phyloP scores from a whole-genome alignment of 2,888 invertebrate species.

The Lithosia quadra region DNA sequence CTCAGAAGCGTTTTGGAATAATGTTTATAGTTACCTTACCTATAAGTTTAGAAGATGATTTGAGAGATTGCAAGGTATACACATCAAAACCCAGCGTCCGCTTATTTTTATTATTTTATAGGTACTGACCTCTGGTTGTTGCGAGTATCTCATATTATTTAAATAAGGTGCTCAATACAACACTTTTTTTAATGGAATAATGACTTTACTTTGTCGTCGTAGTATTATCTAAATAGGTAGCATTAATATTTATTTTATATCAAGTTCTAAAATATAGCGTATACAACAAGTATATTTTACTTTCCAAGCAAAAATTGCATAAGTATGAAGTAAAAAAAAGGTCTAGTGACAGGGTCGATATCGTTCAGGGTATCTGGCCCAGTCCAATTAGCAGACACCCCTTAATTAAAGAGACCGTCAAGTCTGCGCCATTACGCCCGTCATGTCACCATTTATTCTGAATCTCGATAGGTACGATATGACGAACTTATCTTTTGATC shows the following conservation, averaged over 20 bases:
- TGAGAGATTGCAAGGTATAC: too few species aligned
- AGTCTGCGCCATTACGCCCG: conserved; percentile 31
- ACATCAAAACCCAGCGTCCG: too few species aligned
- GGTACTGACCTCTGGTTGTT: too few species aligned
- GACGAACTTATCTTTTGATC: conserved; percentile 22
- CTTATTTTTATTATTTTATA: too few species aligned
- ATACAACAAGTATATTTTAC: background rate
- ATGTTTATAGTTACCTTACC: too few species aligned
- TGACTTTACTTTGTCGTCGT: background rate
- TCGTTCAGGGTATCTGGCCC: conserved; percentile 40
- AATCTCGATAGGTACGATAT: conserved; percentile 24
- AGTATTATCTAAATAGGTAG: too few species aligned
- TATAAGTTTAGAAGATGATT: too few species aligned
- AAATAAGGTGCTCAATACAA: too few species aligned
- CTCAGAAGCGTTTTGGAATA: too few species aligned
- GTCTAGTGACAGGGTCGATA: conserved; percentile 36
- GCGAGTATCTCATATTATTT: too few species aligned
- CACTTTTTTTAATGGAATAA: too few species aligned
- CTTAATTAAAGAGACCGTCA: conserved; percentile 52
- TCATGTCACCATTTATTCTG: conserved; percentile 34
- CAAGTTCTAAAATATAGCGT: background rate
- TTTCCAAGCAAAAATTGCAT: conserved; percentile 21
- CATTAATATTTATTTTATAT: background rate
- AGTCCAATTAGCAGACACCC: conserved; percentile 51
- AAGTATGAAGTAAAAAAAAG: conserved; percentile 22